These are phyloP conservation scores for Columbina picui DNA, from an alignment of 2,113 vertebrate genomes.

Conservation along the genomic window DNA sequence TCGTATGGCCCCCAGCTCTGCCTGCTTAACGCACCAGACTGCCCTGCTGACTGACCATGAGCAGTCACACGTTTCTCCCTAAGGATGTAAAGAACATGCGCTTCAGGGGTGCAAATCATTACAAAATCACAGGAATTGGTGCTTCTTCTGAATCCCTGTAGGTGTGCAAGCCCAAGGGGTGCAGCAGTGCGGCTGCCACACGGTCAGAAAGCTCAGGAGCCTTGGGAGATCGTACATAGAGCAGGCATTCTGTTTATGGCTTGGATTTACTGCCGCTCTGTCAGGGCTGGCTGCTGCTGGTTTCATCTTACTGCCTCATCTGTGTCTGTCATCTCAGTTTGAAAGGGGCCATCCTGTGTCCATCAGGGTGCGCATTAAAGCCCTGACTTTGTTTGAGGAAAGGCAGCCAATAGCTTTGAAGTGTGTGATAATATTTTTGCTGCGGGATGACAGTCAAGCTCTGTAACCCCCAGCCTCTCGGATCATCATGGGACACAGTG, in stretches of 20 bases:
- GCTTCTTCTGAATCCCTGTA: neutral
- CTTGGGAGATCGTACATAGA: neutral
- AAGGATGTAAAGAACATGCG: rapidly evolving
- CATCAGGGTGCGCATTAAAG: neutral
- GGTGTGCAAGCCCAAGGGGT: neutral
- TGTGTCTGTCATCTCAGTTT: neutral
- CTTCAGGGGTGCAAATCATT: neutral
- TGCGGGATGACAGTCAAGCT: neutral
- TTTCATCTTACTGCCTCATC: neutral
- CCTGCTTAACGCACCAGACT: neutral
- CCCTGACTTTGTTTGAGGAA: constrained; percentile 36
- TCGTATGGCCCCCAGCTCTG: neutral
- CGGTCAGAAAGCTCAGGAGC: neutral
- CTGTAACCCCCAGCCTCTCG: neutral
- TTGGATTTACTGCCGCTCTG: constrained; percentile 21
- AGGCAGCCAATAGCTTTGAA: constrained; percentile 33
- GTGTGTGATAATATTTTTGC: constrained; percentile 43
- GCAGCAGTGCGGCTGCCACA: neutral
- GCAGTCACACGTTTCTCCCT: neutral
- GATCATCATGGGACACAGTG: neutral
- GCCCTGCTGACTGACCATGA: rapidly evolving
- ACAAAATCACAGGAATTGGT: neutral
- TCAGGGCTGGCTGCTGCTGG: neutral
- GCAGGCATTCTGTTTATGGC: constrained; percentile 42
- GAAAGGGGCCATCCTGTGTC: constrained; percentile 28